Conservation (phyloP, 2,888 invertebrate species). For the Agrotis puta region DNA sequence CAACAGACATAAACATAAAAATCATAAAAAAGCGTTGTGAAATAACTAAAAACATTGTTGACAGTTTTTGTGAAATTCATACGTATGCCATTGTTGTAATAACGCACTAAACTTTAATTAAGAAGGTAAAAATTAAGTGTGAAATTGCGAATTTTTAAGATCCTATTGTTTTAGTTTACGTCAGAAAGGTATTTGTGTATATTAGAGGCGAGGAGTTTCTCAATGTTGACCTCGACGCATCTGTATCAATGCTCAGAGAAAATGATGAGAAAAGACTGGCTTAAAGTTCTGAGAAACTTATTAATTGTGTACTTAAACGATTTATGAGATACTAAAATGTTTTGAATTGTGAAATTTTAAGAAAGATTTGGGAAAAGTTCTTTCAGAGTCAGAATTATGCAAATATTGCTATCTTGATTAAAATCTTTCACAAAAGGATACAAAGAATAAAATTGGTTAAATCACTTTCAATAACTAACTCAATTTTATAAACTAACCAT, state of each 20-base stretch:
- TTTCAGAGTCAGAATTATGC: not conserved
- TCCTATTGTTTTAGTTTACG: slow-evolving; percentile 57
- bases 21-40: slow-evolving; percentile 43
- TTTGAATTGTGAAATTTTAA: not conserved
- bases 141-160: slow-evolving; percentile 52
- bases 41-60: slow-evolving; percentile 54
- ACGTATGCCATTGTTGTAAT: slow-evolving; percentile 50
- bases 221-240: slow-evolving; percentile 44
- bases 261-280: slow-evolving; percentile 44
- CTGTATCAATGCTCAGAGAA: slow-evolving; percentile 32
- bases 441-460: too few species aligned
- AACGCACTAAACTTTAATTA: slow-evolving; percentile 59
- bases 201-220: slow-evolving; percentile 28
- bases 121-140: slow-evolving; percentile 43
- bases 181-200: slow-evolving; percentile 31
- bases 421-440: too few species aligned
- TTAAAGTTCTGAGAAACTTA: slow-evolving; percentile 8
- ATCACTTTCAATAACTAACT: too few species aligned
- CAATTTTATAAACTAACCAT: too few species aligned
- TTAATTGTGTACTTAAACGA: slow-evolving; percentile 10
- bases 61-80: slow-evolving; percentile 62
- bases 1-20: slow-evolving; percentile 32
- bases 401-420: too few species aligned
- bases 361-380: not conserved
- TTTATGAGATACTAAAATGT: not conserved